These are phyloP conservation scores for Ranitomeya imitator DNA, from an alignment of 2,113 vertebrate species.

Conservation along the genomic window DNA sequence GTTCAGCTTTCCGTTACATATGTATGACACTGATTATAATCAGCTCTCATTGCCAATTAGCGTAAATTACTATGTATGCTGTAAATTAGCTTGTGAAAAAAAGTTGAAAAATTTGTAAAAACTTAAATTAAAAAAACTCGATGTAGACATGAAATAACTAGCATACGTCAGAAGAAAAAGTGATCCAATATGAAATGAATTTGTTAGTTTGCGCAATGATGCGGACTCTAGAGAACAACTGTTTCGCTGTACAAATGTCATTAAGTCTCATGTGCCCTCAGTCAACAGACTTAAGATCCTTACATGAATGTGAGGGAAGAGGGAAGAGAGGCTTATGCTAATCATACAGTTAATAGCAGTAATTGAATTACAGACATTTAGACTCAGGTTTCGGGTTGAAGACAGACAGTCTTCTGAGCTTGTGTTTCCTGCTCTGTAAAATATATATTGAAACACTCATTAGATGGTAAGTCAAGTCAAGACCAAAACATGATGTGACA, in stretches of 20 bases:
- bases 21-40: not conserved
- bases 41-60: too few relatives aligned
- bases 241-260: slow-evolving; percentile 33
- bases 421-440: slow-evolving; percentile 23
- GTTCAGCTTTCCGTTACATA: not conserved
- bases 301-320: slow-evolving; percentile 41
- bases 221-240: not conserved
- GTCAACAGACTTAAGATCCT: slow-evolving; percentile 51
- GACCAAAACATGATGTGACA: slow-evolving; percentile 1
- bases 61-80: too few relatives aligned
- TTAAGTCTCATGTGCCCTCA: slow-evolving; percentile 24
- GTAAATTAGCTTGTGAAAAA: not conserved
- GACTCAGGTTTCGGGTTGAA: slow-evolving; percentile 27
- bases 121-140: not conserved
- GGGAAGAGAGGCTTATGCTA: slow-evolving; percentile 54
- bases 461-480: not conserved
- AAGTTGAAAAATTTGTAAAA: not conserved
- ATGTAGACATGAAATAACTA: not conserved
- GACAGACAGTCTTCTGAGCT: not conserved
- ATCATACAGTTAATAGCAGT: slow-evolving; percentile 56
- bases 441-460: slow-evolving; percentile 16
- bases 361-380: slow-evolving; percentile 56
- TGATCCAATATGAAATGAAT: not conserved
- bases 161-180: not conserved
- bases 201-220: not conserved